Base-by-base conservation (phyloP, 2,888 invertebrate genomes). In the Nineta flava region DNA sequence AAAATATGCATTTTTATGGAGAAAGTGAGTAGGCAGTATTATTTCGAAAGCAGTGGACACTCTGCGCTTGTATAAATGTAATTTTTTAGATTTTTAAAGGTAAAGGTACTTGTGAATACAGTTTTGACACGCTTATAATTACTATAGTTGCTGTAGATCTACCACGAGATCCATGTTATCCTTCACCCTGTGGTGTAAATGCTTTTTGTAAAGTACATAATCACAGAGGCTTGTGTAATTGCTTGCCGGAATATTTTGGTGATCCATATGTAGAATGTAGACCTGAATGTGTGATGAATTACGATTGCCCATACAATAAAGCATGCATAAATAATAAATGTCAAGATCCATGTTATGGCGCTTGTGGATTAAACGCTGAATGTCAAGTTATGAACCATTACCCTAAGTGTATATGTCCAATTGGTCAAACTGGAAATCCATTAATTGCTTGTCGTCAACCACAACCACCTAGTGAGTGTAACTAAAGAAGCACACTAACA, bases 251-350 rank as follows among this genome's bases (percentile, higher is more conserved):
- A 57, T 86, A 83, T 66, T 75, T 76, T 56, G 87, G 87, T 47
- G 84, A 87, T 67, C 85, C 87, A 31, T 84, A 84, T 63, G 71
- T 73, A 53, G 83, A 83, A 42, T 87, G 87, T 64, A 75, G 84
- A 57, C 85, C 85, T n/a, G 83, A 86, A 70, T 87, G 86, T 62
- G 76, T 83, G 42, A 79, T 83, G 67, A 86, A 84, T 62, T 77
- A 77, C 48, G 86, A 86, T 60, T 87, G 87, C 63, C 70, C 78
- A 55, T 71, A 74, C 56, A 74, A 79, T 55, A 77, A 72, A 65
- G 81, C 85, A 50, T 88, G 88, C 68, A 74, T 79, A 53, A 81
- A 80, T 64, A 82, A 83, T 65, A 84, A 83, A 70, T 87, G 87
- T 62, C 72, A 75, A 61, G 78, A 87, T 66, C 86, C 87, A 50